A percentile compares a stretch with the other conserved stretches of the same genome.
Conservation (phyloP, 2,797 vertebrate genomes). For the Xenentodon cancila region DNA sequence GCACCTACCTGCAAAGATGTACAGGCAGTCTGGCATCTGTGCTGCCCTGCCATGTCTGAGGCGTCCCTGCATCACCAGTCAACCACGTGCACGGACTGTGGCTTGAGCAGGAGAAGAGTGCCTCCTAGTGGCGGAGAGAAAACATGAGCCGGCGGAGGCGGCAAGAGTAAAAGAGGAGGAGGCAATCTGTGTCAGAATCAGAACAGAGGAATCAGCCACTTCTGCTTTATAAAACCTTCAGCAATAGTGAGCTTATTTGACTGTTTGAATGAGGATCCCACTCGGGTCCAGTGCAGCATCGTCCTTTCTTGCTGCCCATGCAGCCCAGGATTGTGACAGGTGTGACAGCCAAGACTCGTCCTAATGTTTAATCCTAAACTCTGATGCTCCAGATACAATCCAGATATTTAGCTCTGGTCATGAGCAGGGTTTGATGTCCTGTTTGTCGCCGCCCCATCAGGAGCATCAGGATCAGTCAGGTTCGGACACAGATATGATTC, state of each 20-base stretch:
- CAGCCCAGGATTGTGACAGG: conserved; percentile 29
- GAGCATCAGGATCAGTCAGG: conserved; percentile 43
- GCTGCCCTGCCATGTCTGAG: conserved; percentile 60
- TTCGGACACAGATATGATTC: conserved; percentile 62
- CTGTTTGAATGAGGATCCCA: conserved; percentile 54
- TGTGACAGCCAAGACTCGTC: conserved; percentile 60
- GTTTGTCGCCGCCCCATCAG: conserved; percentile 36
- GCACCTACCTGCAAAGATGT: conserved; percentile 53
- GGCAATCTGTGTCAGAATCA: conserved; percentile 62
- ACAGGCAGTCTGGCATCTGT: conserved; percentile 47
- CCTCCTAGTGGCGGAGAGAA: conserved; percentile 76
- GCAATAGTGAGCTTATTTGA: conserved; percentile 68
- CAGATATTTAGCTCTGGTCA: conserved; percentile 73
- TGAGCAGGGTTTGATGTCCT: conserved; percentile 58
- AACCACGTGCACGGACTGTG: conserved; percentile 33
- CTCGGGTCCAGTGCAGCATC: conserved; percentile 55
- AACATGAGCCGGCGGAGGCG: conserved; percentile 20
- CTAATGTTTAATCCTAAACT: conserved; percentile 63
- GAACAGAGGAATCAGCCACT: conserved; percentile 71
- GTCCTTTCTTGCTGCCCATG: conserved; percentile 18
- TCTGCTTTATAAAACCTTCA: conserved; percentile 67
- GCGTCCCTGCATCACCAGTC: conserved; percentile 50
- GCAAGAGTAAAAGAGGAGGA: conserved; percentile 21
- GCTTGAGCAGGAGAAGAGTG: conserved; percentile 82
- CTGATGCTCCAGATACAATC: conserved; percentile 66